Base-by-base conservation (phyloP, 1,140 invertebrate genomes). In the Danaus melanippus region DNA sequence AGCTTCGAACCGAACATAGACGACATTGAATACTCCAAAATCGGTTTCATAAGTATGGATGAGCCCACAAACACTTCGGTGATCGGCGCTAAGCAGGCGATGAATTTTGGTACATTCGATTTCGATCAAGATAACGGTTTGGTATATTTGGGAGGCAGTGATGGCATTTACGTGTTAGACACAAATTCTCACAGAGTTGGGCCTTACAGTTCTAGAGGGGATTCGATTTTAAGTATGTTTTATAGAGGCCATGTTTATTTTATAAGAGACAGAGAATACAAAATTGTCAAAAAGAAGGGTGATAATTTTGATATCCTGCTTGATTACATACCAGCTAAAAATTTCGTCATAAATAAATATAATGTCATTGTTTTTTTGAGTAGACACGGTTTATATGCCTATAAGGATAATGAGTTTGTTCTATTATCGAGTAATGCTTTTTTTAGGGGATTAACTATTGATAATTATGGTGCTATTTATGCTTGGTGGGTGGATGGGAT, bases 401-500 rank as follows among this genome's bases (percentile, higher is more conserved):
- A 45, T 43, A 71, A 62, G 39, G 69, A 56, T 10, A 67, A 66
- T 0, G 58, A 71, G 15, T 58, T 53, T 8, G 53, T 74, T 8
- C 53, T 56, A 50, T 45, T 86, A 2, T 83, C 79, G 0, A 73
- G 65, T 0, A 84, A 84, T 50, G 54, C 73, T 0, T 86, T 71
- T 56, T 80, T 84, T 15, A 74, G 83, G 63, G 83, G 81, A 5
- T 45, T 86, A 3, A 67, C 70, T 6, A 67, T 82, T 8, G 81
- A 84, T 64, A 62, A 71, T 41, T 67, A 80, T 10, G 76, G 72
- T 9, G 55, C 51, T 0, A 60, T 84, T 0, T 83, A 82, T 42
- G 68, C 70, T 9, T 84, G 79, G 81, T 84, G 78, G 81, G 42
- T 86, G n/a, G 83, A 86, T 54, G 74, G 69, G 11, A 69, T 86